phyloP scores from a whole-genome alignment of 2,888 invertebrate species.

The Nasonovia ribisnigri region DNA sequence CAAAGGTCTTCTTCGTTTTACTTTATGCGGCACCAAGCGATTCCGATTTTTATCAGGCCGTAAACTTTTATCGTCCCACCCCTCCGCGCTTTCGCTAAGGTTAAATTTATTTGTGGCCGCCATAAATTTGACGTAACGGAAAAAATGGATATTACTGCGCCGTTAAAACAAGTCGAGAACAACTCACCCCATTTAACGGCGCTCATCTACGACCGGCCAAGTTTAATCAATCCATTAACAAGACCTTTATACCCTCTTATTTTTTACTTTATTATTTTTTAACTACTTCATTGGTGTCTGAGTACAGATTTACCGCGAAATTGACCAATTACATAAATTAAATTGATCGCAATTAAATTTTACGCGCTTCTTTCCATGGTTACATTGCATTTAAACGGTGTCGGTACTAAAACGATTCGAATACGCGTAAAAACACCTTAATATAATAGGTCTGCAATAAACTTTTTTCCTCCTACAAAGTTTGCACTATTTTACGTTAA shows the following conservation, averaged over 20 bases:
- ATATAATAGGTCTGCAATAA: not conserved
- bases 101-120: conserved; percentile 60
- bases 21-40: conserved; percentile 60
- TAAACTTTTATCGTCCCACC: conserved; percentile 62
- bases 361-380: not conserved
- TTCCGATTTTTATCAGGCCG: conserved; percentile 65
- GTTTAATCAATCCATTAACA: conserved; percentile 58
- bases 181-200: conserved; percentile 61
- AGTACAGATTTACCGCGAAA: conserved; percentile 49
- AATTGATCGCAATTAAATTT: conserved; percentile 30
- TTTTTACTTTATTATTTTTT: conserved; percentile 54
- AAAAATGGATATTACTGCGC: conserved; percentile 59
- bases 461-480: not conserved
- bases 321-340: conserved; percentile 42
- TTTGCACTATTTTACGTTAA: not conserved
- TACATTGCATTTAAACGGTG: conserved; percentile 18
- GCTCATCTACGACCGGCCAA: conserved; percentile 12
- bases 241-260: conserved; percentile 46
- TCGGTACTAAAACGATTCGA: not conserved
- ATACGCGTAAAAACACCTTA: not conserved
- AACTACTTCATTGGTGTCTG: not conserved
- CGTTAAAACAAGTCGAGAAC: conserved; percentile 55
- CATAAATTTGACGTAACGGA: conserved; percentile 44
- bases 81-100: not conserved
- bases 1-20: conserved; percentile 64